phyloP scores from a whole-genome alignment of 2,888 invertebrate genomes.

The Amiota mariae region DNA sequence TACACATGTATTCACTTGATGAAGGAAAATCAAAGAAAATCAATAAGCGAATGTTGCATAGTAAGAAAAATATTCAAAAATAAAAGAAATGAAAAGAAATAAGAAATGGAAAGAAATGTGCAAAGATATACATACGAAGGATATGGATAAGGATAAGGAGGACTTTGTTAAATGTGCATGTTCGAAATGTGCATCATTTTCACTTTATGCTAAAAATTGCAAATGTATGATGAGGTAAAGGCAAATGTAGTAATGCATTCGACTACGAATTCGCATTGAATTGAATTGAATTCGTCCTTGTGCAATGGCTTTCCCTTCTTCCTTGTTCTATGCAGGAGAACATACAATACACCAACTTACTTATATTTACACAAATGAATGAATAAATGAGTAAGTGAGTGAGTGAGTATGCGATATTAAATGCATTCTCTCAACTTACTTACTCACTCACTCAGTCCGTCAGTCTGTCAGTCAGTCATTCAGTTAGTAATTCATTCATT shows the following conservation, averaged over 20 bases:
- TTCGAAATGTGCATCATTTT: constrained; percentile 63
- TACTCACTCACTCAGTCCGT: not conserved
- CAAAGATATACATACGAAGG: no score
- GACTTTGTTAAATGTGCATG: not conserved
- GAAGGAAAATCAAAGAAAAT: constrained; percentile 61
- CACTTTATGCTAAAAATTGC: constrained; percentile 63
- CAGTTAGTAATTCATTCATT: constrained; percentile 17
- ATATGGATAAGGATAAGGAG: no score
- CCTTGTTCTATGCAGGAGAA: no score
- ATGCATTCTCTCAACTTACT: not conserved
- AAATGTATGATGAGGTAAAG: constrained; percentile 55
- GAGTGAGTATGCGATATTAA: not conserved
- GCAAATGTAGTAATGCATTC: not conserved
- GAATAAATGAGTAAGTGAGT: constrained; percentile 3
- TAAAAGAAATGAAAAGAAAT: not conserved
- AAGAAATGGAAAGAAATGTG: not conserved
- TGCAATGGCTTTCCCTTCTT: no score
- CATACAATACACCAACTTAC: no score
- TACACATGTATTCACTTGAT: not conserved
- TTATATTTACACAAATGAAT: no score
- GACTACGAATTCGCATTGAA: not conserved
- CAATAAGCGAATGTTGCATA: constrained; percentile 60
- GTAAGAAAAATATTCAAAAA: constrained; percentile 44
- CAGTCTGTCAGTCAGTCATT: constrained; percentile 8
- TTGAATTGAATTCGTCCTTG: no score